Conservation (phyloP, 2,797 vertebrate genomes). For the Scomberomorus guttatus region DNA sequence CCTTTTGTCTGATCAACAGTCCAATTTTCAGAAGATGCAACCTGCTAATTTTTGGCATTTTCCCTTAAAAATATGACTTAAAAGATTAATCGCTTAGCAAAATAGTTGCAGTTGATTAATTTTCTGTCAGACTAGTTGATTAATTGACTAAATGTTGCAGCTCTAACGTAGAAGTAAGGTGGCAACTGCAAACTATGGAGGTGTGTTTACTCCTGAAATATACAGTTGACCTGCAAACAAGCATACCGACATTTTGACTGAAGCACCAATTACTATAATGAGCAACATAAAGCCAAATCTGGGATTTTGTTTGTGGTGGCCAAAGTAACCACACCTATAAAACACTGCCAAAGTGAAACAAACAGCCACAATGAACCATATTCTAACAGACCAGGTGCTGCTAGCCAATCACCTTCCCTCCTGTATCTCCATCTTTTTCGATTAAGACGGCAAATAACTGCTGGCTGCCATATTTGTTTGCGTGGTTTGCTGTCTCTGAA, state of each 20-base stretch:
- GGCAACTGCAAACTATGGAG: not conserved
- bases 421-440: not conserved
- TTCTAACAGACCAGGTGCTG: slow-evolving; percentile 48
- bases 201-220: slow-evolving; percentile 1
- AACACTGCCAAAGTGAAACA: slow-evolving; percentile 4
- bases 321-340: slow-evolving; percentile 21
- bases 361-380: slow-evolving; percentile 7
- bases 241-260: not conserved
- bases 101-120: no score
- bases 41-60: no score
- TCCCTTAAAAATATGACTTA: no score
- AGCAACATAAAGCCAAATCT: not conserved
- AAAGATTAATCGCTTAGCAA: no score
- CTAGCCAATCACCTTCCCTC: slow-evolving; percentile 2
- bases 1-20: no score
- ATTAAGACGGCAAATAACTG: slow-evolving; percentile 1
- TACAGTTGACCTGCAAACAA: slow-evolving; percentile 5
- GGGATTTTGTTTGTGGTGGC: not conserved
- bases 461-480: slow-evolving; percentile 4
- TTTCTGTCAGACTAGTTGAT: no score
- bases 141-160: no score
- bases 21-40: no score
- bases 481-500: slow-evolving; percentile 23
- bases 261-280: slow-evolving; percentile 3
- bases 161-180: not conserved